phyloP scores from a whole-genome alignment of 2,113 vertebrate genomes.

The Oncorhynchus kisutch region DNA sequence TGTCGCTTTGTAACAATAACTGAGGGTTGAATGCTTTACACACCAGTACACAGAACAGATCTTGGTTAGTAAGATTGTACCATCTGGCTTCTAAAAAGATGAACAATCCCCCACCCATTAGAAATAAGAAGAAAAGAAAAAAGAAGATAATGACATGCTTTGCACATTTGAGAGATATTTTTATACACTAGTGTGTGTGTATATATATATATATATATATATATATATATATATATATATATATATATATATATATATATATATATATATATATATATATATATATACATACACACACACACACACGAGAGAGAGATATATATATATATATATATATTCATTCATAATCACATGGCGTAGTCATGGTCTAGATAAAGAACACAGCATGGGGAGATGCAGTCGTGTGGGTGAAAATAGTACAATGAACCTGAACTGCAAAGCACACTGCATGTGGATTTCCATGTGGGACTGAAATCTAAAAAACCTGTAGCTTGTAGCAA shows the following conservation, averaged over 20 bases:
- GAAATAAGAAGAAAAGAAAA: slow-evolving; percentile 34
- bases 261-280: slow-evolving; percentile 57
- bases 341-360: slow-evolving; percentile 74
- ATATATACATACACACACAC: slow-evolving; percentile 68
- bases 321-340: slow-evolving; percentile 64
- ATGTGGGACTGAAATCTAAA: slow-evolving; percentile 15
- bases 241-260: slow-evolving; percentile 61
- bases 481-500: background rate
- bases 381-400: slow-evolving; percentile 26
- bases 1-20: slow-evolving; percentile 33
- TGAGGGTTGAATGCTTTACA: slow-evolving; percentile 37
- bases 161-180: slow-evolving; percentile 38
- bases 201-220: slow-evolving; percentile 60
- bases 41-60: slow-evolving; percentile 23
- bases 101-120: slow-evolving; percentile 20
- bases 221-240: slow-evolving; percentile 62
- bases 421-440: slow-evolving; percentile 21
- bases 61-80: slow-evolving; percentile 32
- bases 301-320: slow-evolving; percentile 66
- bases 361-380: slow-evolving; percentile 40
- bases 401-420: slow-evolving; percentile 18
- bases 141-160: slow-evolving; percentile 33
- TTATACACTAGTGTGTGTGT: slow-evolving; percentile 61
- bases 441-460: slow-evolving; percentile 16
- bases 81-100: slow-evolving; percentile 15